phyloP scores from a whole-genome alignment of 2,888 invertebrate genomes.

The Tyria jacobaeae region DNA sequence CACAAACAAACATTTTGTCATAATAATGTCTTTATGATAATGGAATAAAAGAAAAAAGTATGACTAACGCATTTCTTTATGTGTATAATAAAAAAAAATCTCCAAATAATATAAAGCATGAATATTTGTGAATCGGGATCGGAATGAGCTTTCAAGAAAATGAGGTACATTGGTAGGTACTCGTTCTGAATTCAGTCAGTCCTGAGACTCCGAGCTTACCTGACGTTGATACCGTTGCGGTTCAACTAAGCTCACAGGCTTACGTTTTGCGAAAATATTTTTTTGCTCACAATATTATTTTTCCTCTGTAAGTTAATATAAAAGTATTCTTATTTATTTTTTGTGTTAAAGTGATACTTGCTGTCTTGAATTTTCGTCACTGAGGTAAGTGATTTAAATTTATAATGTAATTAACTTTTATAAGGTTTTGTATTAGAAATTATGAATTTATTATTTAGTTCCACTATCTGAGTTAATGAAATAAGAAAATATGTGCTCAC shows the following conservation, averaged over 20 bases:
- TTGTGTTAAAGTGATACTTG: background rate
- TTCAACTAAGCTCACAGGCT: background rate
- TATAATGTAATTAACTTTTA: background rate
- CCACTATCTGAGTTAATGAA: background rate
- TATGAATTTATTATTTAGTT: background rate
- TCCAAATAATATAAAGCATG: slow-evolving; percentile 13
- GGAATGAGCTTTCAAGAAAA: background rate
- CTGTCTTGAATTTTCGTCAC: background rate
- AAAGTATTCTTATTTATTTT: background rate
- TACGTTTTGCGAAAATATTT: slow-evolving; percentile 6
- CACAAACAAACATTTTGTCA: background rate
- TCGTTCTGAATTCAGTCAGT: slow-evolving; percentile 1
- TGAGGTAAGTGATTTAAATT: background rate
- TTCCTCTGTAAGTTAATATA: background rate
- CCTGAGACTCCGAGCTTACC: slow-evolving; percentile 1
- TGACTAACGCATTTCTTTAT: slow-evolving; percentile 6
- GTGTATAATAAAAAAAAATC: slow-evolving; percentile 16
- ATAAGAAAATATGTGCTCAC: no score
- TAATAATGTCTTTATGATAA: background rate
- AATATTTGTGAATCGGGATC: slow-evolving; percentile 1
- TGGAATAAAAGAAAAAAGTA: slow-evolving; percentile 8
- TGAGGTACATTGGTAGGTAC: background rate
- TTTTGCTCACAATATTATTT: background rate
- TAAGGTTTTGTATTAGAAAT: background rate
- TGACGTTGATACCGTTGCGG: background rate